Evolutionary conservation across 1,140 invertebrate species (phyloP), one percentile per base, ranked within the genome.

Genomic region (Centruroides vittatus): DNA sequence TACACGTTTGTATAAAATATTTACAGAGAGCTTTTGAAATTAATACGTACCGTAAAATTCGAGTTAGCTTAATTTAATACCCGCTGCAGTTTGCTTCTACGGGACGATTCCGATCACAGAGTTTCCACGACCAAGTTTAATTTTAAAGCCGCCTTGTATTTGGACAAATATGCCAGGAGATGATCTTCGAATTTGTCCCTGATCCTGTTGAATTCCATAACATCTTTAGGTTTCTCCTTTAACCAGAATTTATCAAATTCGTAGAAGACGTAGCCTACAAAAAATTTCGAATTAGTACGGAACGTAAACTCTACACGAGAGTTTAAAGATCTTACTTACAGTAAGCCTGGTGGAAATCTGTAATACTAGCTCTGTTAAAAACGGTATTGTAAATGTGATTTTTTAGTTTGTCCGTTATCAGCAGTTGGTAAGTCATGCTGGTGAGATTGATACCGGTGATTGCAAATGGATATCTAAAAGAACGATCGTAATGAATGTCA

Each of bases 211-310:
- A 97, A 97, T 72, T 96, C 89, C 93, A 97, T 97, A 61, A 97
- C 89, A 74, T 93, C 87, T 62, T 81, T 81, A 1, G 93, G 92
- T 69, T 92, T 91, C 41, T 89, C 86, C 60, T 86, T 80, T 55
- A 93, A 81, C 93, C 93, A 97, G 72, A 92, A 86, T 67, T 84
- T 84, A 74, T 95, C 90, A 78, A 98, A 97, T 71, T 93, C 86
- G 69, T 86, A 89, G 75, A 95, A 93, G 49, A 96, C 75, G 73
- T 92, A 94, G 76, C 73, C 76, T 78, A 61, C 13, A 69, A 61
- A n/a, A 66, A 41, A 23, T 23, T 23, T 23, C 2, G 41, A 13
- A 41, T 35, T 56, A 23, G 23, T 23, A 23, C 23, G 23, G 23
- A 23, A 23, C 23, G 2, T 23, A 23, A 23, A 23, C 23, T 23